Conservation (phyloP, 2,113 vertebrate species). For the Cyprinodon brontotheroides region DNA sequence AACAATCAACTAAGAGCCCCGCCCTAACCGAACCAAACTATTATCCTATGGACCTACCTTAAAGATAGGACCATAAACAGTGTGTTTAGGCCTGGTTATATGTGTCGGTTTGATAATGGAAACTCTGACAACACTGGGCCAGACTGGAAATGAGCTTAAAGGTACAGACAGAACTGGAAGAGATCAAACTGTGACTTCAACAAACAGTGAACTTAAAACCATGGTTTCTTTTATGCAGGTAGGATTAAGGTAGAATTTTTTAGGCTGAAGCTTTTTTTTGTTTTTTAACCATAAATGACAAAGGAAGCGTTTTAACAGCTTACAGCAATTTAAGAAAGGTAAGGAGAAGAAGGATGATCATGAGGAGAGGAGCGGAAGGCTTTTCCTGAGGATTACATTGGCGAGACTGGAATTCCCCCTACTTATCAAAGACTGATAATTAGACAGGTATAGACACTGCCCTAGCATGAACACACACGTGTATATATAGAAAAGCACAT, state of each 20-base stretch:
- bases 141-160: no score
- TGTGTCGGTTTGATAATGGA: no score
- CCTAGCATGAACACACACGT: conserved; percentile 21
- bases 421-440: conserved; percentile 72
- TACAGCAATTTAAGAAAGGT: not conserved
- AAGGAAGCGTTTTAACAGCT: not conserved
- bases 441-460: conserved; percentile 52
- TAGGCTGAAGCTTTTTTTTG: not conserved
- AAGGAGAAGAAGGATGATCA: not conserved
- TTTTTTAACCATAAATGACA: not conserved
- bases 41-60: no score
- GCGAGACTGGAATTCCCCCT: conserved; percentile 74
- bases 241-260: not conserved
- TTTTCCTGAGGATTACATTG: conserved; percentile 60
- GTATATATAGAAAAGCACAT: conserved; percentile 13
- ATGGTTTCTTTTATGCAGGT: not conserved
- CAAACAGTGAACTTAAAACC: not conserved
- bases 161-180: not conserved
- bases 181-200: no score
- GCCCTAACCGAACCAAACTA: no score
- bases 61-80: no score
- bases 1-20: no score
- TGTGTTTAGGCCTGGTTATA: no score
- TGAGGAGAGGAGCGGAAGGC: conserved; percentile 46
- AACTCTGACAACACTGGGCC: no score